Evolutionary conservation across 2,113 vertebrate genomes (phyloP), one percentile per base, ranked within the genome.

Genomic region (Heloderma charlesbogerti): DNA sequence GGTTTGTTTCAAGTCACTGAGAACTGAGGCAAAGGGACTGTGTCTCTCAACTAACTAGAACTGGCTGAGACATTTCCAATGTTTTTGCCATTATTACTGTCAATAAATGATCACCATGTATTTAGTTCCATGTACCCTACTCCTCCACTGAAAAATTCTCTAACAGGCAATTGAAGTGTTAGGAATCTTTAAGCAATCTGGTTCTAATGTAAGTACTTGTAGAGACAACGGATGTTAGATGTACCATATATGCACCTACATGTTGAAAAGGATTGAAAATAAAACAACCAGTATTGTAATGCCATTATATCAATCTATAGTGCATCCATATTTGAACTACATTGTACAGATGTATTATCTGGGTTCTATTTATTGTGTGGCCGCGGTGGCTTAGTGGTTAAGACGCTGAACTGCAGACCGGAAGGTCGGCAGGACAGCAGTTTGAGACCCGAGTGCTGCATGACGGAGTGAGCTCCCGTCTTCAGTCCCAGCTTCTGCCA

Each of bases 1-100:
- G 16, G 2, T 3, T 13, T 10, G 16, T 8, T 27, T 25, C 15
- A 15, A 1, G 0, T 43, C 4, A 6, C 18, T 2, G 0, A 66
- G 31, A n/a, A 48, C 54, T 27, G 25, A 67, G 10, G 25, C 12
- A 79, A 3, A 78, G 40, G 77, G 25, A 15, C 43, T 5, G 25
- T 13, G 15, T 1, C 51, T 2, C 10, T 63, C 60, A 80, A 2
- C 27, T 12, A 54, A 57, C 22, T 29, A 60, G 31, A 57, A 37
- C 31, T 9, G 6, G 15, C 22, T 57, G 0, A 12, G 31, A 2
- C 10, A 4, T 79, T 45, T 78, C 40, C 18, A 78, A 22, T 6
- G 2, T 40, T 16, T 16, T 20, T 20, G 34, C 18, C 31, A 57
- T n/a, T 2, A 37, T 16, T 45, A 31, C 22, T n/a, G 78, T 13